Evolutionary conservation across 2,113 vertebrate genomes (phyloP), one percentile per base, ranked within the genome.

Genomic region (Theristicus caerulescens): DNA sequence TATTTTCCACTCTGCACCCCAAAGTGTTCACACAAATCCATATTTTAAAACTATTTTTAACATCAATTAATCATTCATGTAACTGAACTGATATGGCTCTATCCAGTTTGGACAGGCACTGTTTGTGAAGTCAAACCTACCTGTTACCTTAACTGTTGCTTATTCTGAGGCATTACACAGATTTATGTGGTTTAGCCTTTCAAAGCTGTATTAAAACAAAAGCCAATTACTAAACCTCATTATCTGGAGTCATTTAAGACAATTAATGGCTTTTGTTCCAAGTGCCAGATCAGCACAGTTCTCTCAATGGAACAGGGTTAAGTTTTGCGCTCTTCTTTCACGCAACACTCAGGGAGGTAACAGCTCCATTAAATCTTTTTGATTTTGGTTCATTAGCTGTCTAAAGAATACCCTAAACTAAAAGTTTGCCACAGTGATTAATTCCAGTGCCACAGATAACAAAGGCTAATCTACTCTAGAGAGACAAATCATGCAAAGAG

Each of bases 191-290:
- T 85, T 97, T 94, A 97, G 95, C 95, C 88, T 97, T 94, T 94
- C 95, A 97, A 97, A 96, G 97, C 94, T 89, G 96, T 94, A 97
- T 94, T 98, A 96, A 88, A 97, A 95, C 90, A 96, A 96, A 98
- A 98, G 90, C 92, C 95, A 96, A 97, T 97, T 96, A 97, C 95
- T 95, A 89, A 96, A 79, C 54, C 62, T 97, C 88, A 94, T 98
- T 98, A 97, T 94, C 91, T 96, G 19, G 58, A 95, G 88, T 91
- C 32, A 84, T 65, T 95, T 95, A 96, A 85, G 76, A 76, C 90
- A 96, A 81, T 93, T 97, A 97, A 93, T 79, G 77, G 92, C 88
- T 97, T 97, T 85, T 94, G 86, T 91, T 95, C 64, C 62, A 82
- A 92, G 69, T 32, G 85, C 36, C 46, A 81, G 66, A 82, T 87